Conservation (phyloP, 2,888 invertebrate species). For the Callosobruchus maculatus region DNA sequence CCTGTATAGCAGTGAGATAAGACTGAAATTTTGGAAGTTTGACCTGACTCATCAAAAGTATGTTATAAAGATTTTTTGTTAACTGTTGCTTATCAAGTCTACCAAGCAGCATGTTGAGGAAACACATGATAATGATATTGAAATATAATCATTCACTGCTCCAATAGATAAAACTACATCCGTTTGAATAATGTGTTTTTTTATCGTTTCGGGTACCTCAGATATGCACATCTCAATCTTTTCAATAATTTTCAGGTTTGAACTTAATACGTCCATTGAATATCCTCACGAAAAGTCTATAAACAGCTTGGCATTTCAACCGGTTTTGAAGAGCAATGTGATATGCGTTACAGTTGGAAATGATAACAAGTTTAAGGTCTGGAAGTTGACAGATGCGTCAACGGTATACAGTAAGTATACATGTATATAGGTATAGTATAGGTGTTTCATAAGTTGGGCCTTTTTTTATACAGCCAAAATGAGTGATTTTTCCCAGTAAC, state of each 20-base stretch:
- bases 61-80: conserved; percentile 28
- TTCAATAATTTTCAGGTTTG: conserved; percentile 52
- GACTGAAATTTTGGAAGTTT: conserved; percentile 75
- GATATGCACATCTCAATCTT: not conserved
- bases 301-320: conserved; percentile 59
- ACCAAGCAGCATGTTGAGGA: no score
- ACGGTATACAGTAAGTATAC: conserved; percentile 53
- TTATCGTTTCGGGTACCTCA: no score
- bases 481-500: no score
- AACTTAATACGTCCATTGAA: conserved; percentile 69
- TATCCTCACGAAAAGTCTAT: conserved; percentile 65
- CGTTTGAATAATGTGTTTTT: no score
- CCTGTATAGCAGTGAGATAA: conserved; percentile 55
- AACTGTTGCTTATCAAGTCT: no score
- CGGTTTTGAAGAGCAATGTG: conserved; percentile 47
- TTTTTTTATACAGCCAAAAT: no score
- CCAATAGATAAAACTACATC: no score
- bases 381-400: conserved; percentile 59
- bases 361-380: conserved; percentile 69
- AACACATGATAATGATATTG: no score
- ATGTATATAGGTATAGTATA: no score
- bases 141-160: no score
- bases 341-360: conserved; percentile 63
- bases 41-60: conserved; percentile 59
- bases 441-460: no score